Evolutionary conservation across 1,140 invertebrate species (phyloP).

Genomic region (Zaprionus lachaisei): DNA sequence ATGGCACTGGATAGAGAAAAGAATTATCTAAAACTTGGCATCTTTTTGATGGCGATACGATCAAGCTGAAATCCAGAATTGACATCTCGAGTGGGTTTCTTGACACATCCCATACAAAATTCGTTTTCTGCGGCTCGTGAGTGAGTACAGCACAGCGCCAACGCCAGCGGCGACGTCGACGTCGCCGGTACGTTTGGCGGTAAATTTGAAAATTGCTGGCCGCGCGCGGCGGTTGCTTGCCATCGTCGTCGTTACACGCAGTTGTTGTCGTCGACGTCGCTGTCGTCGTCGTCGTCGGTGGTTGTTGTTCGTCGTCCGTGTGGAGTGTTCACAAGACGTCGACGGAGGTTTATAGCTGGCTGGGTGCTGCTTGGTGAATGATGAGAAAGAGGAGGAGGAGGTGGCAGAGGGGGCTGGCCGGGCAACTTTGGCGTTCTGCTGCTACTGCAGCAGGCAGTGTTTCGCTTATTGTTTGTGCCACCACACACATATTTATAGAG

Average conservation of each 20-base stretch:
- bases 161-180: constrained; percentile 49
- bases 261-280: constrained; percentile 43
- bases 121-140: constrained; percentile 78
- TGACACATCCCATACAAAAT: constrained; percentile 84
- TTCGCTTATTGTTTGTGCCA: constrained; percentile 57
- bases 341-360: constrained; percentile 21
- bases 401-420: constrained; percentile 16
- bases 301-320: constrained; percentile 33
- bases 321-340: constrained; percentile 22
- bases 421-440: constrained; percentile 47
- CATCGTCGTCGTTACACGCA: constrained; percentile 24
- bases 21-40: constrained; percentile 49
- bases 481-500: constrained; percentile 70
- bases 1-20: constrained; percentile 34
- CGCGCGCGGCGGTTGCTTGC: constrained; percentile 36
- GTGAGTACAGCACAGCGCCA: constrained; percentile 59
- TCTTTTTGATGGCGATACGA: constrained; percentile 37
- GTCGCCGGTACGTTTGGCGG: constrained; percentile 76
- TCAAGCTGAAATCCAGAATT: constrained; percentile 65
- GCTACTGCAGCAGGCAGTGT: constrained; percentile 54
- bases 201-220: constrained; percentile 84
- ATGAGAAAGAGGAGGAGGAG: background rate
- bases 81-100: constrained; percentile 82
- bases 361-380: constrained; percentile 11
- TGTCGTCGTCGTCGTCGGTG: constrained; percentile 25